Conservation (phyloP, 64 coral and sea anemone species). For the Acropora yongei region DNA sequence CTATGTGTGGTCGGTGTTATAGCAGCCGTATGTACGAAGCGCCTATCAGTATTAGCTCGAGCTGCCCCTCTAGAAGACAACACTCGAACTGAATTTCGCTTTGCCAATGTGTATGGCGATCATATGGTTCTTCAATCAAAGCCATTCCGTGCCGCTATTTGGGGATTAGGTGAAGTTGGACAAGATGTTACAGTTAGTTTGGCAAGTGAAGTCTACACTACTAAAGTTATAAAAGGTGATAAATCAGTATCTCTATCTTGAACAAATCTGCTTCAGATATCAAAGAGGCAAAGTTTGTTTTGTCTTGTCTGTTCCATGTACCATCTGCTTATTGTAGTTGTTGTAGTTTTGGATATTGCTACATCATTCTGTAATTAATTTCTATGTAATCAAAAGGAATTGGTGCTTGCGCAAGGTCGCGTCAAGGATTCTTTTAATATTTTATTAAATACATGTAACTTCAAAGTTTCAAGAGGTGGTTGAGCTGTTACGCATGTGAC, state of each 20-base stretch:
- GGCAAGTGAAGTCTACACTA: constrained; percentile 30
- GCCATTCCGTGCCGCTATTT: constrained; percentile 75
- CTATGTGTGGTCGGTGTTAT: neutral
- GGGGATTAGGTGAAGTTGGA: constrained; percentile 90
- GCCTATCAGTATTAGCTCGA: neutral
- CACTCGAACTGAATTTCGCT: constrained; percentile 59
- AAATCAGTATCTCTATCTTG: neutral
- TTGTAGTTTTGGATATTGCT: neutral
- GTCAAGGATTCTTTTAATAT: too few relatives aligned
- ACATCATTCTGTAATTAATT: neutral
- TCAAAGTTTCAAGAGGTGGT: too few relatives aligned
- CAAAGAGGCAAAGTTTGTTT: too few relatives aligned
- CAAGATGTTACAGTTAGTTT: constrained; percentile 68
- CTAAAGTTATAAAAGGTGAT: constrained; percentile 43
- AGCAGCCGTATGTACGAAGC: neutral
- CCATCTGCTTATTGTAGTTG: neutral
- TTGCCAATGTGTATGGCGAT: constrained; percentile 91
- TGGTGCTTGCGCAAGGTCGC: too few relatives aligned
- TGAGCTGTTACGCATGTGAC: too few relatives aligned
- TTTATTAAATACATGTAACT: too few relatives aligned
- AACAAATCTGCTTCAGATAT: neutral
- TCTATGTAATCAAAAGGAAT: neutral
- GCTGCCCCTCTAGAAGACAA: neutral
- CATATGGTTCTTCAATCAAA: constrained; percentile 95
- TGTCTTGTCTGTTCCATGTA: too few relatives aligned